These are phyloP conservation scores for Prosopocoilus inquinatus DNA, from an alignment of 2,888 invertebrate species.

Conservation along the genomic window DNA sequence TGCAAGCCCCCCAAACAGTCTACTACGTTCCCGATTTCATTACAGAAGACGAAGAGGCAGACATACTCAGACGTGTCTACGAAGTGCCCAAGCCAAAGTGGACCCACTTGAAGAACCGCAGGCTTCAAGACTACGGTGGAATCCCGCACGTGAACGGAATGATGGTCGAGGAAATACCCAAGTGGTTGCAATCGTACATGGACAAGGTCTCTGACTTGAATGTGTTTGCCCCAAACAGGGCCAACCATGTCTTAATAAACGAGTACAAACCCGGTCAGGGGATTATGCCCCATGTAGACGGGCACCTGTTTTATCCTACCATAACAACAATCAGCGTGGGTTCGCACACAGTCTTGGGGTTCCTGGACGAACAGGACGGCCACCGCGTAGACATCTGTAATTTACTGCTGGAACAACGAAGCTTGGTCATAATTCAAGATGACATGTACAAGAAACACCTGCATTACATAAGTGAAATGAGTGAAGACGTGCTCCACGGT, in stretches of 20 bases:
- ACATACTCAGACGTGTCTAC: constrained; percentile 72
- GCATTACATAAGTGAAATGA: constrained; percentile 79
- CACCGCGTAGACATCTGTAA: constrained; percentile 59
- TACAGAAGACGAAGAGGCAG: constrained; percentile 66
- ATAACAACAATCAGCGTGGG: constrained; percentile 92
- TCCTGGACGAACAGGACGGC: constrained; percentile 59
- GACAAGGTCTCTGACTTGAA: constrained; percentile 67
- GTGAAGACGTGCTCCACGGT: constrained; percentile 62
- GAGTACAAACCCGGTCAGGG: constrained; percentile 93
- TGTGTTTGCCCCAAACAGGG: constrained; percentile 68
- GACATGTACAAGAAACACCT: constrained; percentile 79
- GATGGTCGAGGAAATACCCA: constrained; percentile 85
- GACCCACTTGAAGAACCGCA: constrained; percentile 86
- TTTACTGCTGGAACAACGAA: constrained; percentile 81
- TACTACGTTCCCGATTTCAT: constrained; percentile 89
- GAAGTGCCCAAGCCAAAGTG: constrained; percentile 89
- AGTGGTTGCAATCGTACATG: constrained; percentile 75
- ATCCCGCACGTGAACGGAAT: constrained; percentile 90
- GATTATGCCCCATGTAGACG: constrained; percentile 96
- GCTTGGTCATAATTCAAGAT: constrained; percentile 81
- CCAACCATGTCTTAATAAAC: constrained; percentile 94
- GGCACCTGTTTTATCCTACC: constrained; percentile 87
- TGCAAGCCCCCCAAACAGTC: constrained; percentile 60
- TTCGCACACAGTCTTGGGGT: constrained; percentile 87
- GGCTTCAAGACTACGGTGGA: constrained; percentile 93